Base-by-base conservation (phyloP, 2,888 invertebrate genomes). In the Scrobipalpa atriplicella region DNA sequence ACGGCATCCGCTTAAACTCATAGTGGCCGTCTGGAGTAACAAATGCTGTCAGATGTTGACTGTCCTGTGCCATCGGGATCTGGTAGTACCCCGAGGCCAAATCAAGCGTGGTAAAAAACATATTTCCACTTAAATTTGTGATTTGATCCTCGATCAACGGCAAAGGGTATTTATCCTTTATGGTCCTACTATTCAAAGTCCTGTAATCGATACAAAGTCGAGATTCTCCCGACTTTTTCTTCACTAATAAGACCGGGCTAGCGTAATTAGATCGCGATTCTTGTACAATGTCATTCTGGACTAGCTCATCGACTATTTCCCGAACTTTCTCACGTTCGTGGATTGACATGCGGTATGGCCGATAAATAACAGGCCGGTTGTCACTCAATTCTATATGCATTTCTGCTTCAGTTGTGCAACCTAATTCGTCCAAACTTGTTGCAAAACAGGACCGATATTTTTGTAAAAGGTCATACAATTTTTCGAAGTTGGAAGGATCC, bases 81-180 rank as follows among this genome's bases (percentile, higher is more conserved):
- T 85, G 83, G 54, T 83, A 83, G 68, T 81, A 82, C 0, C 80
- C 80, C 38, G 79, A 80, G 6, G 75, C 73, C 2, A 84, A 61
- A 62, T 79, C 79, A 6, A 81, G 67, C 8, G 77, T 75, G 5
- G 71, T 79, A 61, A 81, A 82, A 51, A 69, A 75, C 10, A 64
- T 73, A 9, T 77, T 76, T 7, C 75, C 75, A 61, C 75, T 72
- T 1, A 81, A 67, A 39, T 71, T 68, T 39, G 81, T 75, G 5
- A 84, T 51, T 61, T 75, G 73, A 54, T 74, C 75, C 0, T 75
- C 75, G 6, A 75, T 72, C 2, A 67, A 51, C 0, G 70, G 72
- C n/a, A 72, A 62, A 13, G 72, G 74, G 13, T 67, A 74, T 11
- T 67, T 29, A 54, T 72, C 72, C 16, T 71, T 73, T 5, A 62